These are phyloP conservation scores for Lasioglossum lativentre DNA, from an alignment of 2,888 invertebrate genomes.

Conservation along the genomic window DNA sequence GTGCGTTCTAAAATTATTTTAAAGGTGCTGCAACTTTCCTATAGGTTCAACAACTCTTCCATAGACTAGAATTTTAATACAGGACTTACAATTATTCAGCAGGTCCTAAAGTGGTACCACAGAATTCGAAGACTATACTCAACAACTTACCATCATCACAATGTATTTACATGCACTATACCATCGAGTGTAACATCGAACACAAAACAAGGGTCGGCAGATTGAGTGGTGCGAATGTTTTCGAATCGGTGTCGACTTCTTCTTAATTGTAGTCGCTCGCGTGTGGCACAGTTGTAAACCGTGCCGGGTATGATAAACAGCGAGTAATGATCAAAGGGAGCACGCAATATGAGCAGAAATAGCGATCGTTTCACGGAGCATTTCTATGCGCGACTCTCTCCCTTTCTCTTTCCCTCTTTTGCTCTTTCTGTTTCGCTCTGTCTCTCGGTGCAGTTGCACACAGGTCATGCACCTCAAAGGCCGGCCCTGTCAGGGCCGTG, in stretches of 20 bases:
- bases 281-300: constrained; percentile 24
- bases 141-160: too few relatives aligned
- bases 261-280: constrained; percentile 19
- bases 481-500: constrained; percentile 68
- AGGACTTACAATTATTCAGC: not conserved
- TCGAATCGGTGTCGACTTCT: not conserved
- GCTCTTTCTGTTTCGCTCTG: constrained; percentile 1
- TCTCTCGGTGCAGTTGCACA: constrained; percentile 56
- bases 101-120: not conserved
- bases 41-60: too few relatives aligned
- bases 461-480: constrained; percentile 70
- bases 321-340: constrained; percentile 48
- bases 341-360: constrained; percentile 49
- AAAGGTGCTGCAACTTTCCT: not conserved
- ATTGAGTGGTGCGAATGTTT: constrained; percentile 17
- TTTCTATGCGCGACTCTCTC: constrained; percentile 50
- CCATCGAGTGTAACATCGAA: not conserved
- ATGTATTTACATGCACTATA: too few relatives aligned
- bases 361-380: constrained; percentile 58
- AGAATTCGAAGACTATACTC: not conserved
- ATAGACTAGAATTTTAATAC: too few relatives aligned
- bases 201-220: not conserved
- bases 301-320: constrained; percentile 43
- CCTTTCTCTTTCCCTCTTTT: not conserved
- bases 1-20: not conserved